phyloP scores from a whole-genome alignment of 2,797 vertebrate genomes.

The Smutsia gigantea region DNA sequence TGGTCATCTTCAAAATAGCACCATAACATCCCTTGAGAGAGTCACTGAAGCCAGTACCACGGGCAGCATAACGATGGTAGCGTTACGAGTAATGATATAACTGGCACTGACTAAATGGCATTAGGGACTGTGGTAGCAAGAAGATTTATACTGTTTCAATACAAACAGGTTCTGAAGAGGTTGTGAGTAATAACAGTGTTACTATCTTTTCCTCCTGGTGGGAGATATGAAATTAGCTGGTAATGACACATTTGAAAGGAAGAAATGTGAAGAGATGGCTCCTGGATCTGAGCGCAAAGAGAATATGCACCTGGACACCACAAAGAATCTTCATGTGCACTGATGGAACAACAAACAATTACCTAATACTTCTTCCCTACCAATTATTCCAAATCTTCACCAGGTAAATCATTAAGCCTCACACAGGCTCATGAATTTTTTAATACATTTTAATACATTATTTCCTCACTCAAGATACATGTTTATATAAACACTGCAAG shows the following conservation, averaged over 20 bases:
- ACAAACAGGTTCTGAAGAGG: background rate
- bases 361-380: background rate
- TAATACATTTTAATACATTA: background rate
- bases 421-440: background rate
- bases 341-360: background rate
- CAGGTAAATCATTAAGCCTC: background rate
- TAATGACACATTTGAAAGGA: background rate
- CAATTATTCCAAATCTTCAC: background rate
- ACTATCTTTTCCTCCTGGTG: background rate
- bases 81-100: slow-evolving; percentile 26
- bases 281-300: background rate
- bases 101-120: slow-evolving; percentile 55
- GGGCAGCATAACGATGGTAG: slow-evolving; percentile 12
- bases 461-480: background rate
- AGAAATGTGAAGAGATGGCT: background rate
- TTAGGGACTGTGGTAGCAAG: slow-evolving; percentile 24
- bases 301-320: background rate
- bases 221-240: background rate
- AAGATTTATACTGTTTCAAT: slow-evolving; percentile 57
- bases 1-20: background rate
- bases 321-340: background rate
- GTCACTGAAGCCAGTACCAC: background rate
- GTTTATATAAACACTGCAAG: background rate
- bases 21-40: background rate
- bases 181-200: slow-evolving; percentile 32